Percentiles rank a stretch among this genome's conserved stretches.
phyloP scores from a whole-genome alignment of 2,797 vertebrate genomes.

The Labeo calbasu region DNA sequence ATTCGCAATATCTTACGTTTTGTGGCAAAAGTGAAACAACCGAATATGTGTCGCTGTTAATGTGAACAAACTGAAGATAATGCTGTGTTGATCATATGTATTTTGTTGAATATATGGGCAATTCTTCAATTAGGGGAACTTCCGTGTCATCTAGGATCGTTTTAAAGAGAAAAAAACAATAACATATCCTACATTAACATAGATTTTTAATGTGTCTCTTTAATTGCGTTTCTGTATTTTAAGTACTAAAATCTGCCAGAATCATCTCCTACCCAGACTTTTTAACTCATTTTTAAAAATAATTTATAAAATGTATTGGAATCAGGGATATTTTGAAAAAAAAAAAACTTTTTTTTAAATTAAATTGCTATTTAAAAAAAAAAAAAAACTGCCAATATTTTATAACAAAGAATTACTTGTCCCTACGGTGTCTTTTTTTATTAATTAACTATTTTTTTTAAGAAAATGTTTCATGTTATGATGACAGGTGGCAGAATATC shows the following conservation, averaged over 20 bases:
- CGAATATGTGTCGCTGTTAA: slow-evolving; percentile 50
- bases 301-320: not conserved
- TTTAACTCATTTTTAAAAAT: not conserved
- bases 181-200: not conserved
- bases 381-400: not conserved
- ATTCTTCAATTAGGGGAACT: slow-evolving; percentile 15
- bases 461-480: not conserved
- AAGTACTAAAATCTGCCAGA: not conserved
- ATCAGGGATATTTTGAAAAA: not conserved
- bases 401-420: not conserved
- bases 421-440: not conserved
- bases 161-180: not conserved
- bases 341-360: not conserved
- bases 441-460: not conserved
- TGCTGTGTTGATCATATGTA: slow-evolving; percentile 60
- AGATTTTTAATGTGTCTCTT: not conserved
- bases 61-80: slow-evolving; percentile 54
- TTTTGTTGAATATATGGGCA: slow-evolving; percentile 51
- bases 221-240: not conserved
- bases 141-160: too few relatives aligned
- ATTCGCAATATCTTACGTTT: slow-evolving; percentile 56
- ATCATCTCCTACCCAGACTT: not conserved
- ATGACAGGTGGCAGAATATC: not conserved
- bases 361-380: not conserved
- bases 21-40: slow-evolving; percentile 46